Conservation (phyloP, 2,113 vertebrate species). For the Burhinus bistriatus region DNA sequence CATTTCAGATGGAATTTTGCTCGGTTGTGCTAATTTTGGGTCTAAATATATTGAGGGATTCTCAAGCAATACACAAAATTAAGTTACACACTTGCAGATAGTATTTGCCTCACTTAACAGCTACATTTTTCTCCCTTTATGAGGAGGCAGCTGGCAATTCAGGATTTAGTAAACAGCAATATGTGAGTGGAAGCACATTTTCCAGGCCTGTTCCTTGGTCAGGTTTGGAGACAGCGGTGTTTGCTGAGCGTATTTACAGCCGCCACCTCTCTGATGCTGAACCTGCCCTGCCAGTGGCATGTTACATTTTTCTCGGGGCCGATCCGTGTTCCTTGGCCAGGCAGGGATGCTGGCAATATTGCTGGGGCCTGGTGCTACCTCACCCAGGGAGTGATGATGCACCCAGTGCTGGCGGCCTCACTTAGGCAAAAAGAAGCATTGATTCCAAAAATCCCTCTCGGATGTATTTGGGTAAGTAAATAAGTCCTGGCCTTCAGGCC, state of each 20-base stretch:
- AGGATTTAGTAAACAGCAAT: neutral
- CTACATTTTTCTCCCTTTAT: neutral
- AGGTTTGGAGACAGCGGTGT: neutral
- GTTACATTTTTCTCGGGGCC: neutral
- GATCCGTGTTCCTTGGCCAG: neutral
- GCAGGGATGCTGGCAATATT: neutral
- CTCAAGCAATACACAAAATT: neutral
- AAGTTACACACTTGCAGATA: neutral
- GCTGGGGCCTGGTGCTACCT: neutral
- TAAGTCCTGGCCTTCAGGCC: neutral
- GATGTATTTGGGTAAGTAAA: neutral
- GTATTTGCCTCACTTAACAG: neutral
- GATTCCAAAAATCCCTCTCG: neutral
- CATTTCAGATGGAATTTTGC: slow-evolving; percentile 13
- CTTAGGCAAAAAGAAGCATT: accelerated
- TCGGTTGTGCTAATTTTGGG: slow-evolving; percentile 29
- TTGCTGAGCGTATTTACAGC: neutral
- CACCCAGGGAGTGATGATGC: neutral
- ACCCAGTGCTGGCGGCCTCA: neutral
- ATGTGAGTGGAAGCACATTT: neutral
- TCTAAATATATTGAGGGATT: neutral
- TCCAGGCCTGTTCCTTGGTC: neutral
- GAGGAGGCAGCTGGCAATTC: neutral
- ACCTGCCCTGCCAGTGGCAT: neutral
- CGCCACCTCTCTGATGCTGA: neutral